Evolutionary conservation across 92 coral and sea anemone genomes (phyloP).

Genomic region (Virgularia gustaviana): DNA sequence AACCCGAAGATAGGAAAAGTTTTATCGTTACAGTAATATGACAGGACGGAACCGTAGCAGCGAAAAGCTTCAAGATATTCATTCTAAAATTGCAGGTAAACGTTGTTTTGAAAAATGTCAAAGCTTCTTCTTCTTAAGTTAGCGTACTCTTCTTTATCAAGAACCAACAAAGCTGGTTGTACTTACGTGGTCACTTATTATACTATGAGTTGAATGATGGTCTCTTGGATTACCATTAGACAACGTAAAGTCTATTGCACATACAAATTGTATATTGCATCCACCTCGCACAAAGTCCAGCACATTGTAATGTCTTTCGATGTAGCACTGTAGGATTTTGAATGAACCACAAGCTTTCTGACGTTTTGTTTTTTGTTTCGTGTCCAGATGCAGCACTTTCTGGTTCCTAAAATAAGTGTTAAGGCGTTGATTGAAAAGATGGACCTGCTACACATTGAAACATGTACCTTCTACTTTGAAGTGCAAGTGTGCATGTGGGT

Average conservation of each 20-base stretch:
- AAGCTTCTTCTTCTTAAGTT: too few species aligned
- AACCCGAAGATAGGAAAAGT: slow-evolving; percentile 79
- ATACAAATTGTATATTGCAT: slow-evolving; percentile 67
- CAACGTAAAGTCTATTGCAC: slow-evolving; percentile 85
- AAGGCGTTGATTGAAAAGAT: background rate
- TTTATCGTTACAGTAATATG: slow-evolving; percentile 65
- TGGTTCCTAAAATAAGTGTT: background rate
- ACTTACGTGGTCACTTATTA: slow-evolving; percentile 60
- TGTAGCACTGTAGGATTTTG: slow-evolving; percentile 70
- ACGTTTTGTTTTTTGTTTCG: slow-evolving; percentile 58
- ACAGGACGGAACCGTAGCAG: slow-evolving; percentile 68
- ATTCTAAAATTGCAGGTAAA: slow-evolving; percentile 48
- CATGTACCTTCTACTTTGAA: too few species aligned
- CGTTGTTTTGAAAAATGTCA: background rate
- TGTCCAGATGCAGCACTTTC: slow-evolving; percentile 58
- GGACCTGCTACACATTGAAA: background rate
- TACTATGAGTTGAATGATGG: slow-evolving; percentile 64
- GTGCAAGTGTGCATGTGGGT: too few species aligned
- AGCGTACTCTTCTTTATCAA: too few species aligned
- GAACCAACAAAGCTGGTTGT: too few species aligned
- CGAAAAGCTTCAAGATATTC: slow-evolving; percentile 72
- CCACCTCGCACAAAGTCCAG: slow-evolving; percentile 86
- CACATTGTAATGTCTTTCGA: slow-evolving; percentile 77
- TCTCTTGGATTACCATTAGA: slow-evolving; percentile 81
- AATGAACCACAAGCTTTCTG: slow-evolving; percentile 64